Evolutionary conservation across 2,888 invertebrate genomes (phyloP), one percentile per base, ranked within the genome.

Genomic region (Lycia hirtaria): DNA sequence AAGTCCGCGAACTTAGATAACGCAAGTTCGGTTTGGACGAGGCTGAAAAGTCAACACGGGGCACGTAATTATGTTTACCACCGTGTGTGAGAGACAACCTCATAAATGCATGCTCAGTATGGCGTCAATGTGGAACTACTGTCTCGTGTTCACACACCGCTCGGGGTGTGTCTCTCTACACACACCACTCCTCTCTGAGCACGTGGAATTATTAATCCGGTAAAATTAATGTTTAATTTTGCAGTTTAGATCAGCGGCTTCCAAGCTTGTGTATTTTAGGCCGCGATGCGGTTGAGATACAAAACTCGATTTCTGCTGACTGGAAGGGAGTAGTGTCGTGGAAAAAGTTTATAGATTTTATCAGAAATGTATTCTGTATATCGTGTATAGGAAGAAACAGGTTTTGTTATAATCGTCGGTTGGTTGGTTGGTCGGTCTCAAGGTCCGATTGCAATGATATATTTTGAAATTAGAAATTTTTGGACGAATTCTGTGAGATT

Each of bases 61-160:
- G 66, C 69, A 66, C 69, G 65, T 80, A 77, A 81, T 82, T 80
- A 78, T 75, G 78, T 79, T 78, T 79, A 69, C 68, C 57, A 57
- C 58, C 64, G 62, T 65, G 65, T 71, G 72, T 72, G 54, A 56
- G 65, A 69, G 65, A 65, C 69, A 59, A 62, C 50, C 69, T 75
- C 68, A 68, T 74, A 71, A 71, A 74, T 68, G 72, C 71, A 64
- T 45, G 67, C 68, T 65, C 64, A 68, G 64, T 65, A 50, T 62
- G 60, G 56, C 64, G 56, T 61, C 30, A 40, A 40, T 32, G 12
- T 24, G 24, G 43, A 44, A 9, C 43, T 44, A 24, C 45, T 22
- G 28, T 12, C 22, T 40, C 22, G 22, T 22, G 14, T 41, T 26
- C 26, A 22, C 14, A 22, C 20, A 22, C 40, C 9, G 10, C 10